Evolutionary conservation across 2,113 vertebrate genomes (phyloP), one percentile per base, ranked within the genome.

Genomic region (Lathamus discolor): DNA sequence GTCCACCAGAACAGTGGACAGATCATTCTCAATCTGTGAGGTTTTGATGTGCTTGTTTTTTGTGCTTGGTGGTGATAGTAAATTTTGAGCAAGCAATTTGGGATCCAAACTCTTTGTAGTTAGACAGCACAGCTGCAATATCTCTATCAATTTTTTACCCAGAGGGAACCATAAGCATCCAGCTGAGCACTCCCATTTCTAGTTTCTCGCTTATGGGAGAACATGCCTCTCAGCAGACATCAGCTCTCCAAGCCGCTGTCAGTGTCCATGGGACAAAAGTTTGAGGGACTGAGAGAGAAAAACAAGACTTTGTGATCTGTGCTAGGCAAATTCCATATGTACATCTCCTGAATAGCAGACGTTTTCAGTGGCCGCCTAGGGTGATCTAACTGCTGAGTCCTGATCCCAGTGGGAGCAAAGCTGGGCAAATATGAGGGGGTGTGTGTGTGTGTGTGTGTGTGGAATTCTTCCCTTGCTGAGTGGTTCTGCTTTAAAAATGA

Each of bases 61-160:
- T 37, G 29, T 69, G 39, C 73, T 92, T 2, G 0, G 51, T 81
- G 33, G 68, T 39, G 55, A 68, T 44, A 81, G 75, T 78, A 92
- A 93, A 95, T 90, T 78, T 64, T 46, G 73, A 73, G 59, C 55
- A 85, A 72, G 35, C 12, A 61, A 81, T 78, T 62, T 83, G 61
- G 43, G 55, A 94, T 88, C 64, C 68, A 68, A 41, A 61, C 19
- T 61, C 46, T 77, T 91, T 63, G 31, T 68, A 81, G 46, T 3
- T 23, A n/a, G 52, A 57, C 77, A 89, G 74, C 41, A 66, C 62
- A 94, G 70, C 70, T 95, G 44, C 69, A 92, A 46, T 49, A 54
- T 89, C 25, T 87, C 70, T 62, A 44, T 69, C 67, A 69, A 90
- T 69, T 86, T 78, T 93, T 51, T 90, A 94, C 68, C 72, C 85